A percentile compares a stretch with the other conserved stretches of the same genome.
Evolutionary conservation across 2,888 invertebrate species (phyloP).

Genomic region (Villa cingulata): DNA sequence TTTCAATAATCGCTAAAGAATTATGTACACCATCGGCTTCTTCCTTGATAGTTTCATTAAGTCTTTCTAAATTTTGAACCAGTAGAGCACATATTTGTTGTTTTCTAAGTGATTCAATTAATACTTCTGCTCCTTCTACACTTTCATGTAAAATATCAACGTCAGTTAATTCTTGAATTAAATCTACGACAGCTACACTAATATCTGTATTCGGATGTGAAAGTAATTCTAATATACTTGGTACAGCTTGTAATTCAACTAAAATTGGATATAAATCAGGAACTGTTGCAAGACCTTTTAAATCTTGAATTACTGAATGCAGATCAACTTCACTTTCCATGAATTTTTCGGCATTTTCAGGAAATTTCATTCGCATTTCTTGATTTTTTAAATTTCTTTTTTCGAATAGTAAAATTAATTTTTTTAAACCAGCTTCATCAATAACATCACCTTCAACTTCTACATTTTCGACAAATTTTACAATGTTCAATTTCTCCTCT

Average conservation of each 20-base stretch:
- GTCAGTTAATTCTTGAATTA: slow-evolving; percentile 80
- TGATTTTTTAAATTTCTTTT: slow-evolving; percentile 87
- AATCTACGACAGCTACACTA: slow-evolving; percentile 39
- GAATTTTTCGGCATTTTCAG: slow-evolving; percentile 93
- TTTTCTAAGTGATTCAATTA: slow-evolving; percentile 77
- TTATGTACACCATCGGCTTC: slow-evolving; percentile 95
- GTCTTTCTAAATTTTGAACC: slow-evolving; percentile 82
- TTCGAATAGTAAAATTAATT: slow-evolving; percentile 83
- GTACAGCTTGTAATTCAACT: slow-evolving; percentile 77
- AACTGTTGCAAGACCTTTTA: slow-evolving; percentile 88
- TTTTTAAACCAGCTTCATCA: slow-evolving; percentile 78
- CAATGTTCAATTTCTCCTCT: slow-evolving; percentile 64
- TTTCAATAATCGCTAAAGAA: slow-evolving; percentile 81
- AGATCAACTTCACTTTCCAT: slow-evolving; percentile 95
- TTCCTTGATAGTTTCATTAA: slow-evolving; percentile 87
- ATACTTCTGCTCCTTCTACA: slow-evolving; percentile 74
- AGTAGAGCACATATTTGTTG: slow-evolving; percentile 82
- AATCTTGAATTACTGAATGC: slow-evolving; percentile 73
- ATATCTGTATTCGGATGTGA: slow-evolving; percentile 87
- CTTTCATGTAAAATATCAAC: slow-evolving; percentile 91
- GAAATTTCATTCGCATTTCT: slow-evolving; percentile 96
- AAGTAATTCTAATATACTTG: slow-evolving; percentile 80
- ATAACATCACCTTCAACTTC: slow-evolving; percentile 70
- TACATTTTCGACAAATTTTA: slow-evolving; percentile 72
- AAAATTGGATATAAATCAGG: slow-evolving; percentile 88